Percentiles rank a stretch among this genome's conserved stretches.
Conservation (phyloP, 1,140 invertebrate genomes). For the Trachymyrmex septentrionalis region DNA sequence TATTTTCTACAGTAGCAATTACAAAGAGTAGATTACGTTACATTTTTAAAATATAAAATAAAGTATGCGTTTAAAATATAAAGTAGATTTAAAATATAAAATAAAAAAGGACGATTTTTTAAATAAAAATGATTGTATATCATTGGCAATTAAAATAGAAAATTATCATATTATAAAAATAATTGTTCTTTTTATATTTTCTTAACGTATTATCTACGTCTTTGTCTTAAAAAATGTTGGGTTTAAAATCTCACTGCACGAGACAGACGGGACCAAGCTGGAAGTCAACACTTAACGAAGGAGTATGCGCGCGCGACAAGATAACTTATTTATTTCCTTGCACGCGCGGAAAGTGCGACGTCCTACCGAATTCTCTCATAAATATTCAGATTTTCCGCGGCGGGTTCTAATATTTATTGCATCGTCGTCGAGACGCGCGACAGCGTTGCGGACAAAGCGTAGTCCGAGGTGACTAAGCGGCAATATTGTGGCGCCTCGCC, state of each 20-base stretch:
- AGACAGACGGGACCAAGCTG: background rate
- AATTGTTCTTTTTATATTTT: background rate
- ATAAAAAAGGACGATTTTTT: background rate
- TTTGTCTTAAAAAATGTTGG: background rate
- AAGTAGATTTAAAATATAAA: no score
- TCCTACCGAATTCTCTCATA: constrained; percentile 61
- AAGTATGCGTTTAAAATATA: no score
- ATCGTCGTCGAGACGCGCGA: constrained; percentile 13
- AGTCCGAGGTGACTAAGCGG: constrained; percentile 72
- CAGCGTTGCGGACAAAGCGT: constrained; percentile 59
- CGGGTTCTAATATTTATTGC: constrained; percentile 71
- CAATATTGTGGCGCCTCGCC: constrained; percentile 75
- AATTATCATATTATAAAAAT: background rate
- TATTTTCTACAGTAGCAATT: background rate
- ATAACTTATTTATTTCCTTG: constrained; percentile 11
- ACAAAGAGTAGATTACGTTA: background rate
- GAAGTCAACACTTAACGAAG: constrained; percentile 2
- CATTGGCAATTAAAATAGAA: background rate
- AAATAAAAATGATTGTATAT: constrained; percentile 12
- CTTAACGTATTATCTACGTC: background rate
- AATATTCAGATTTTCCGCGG: constrained; percentile 71
- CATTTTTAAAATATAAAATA: background rate
- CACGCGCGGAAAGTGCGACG: background rate
- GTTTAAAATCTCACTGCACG: background rate
- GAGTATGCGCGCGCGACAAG: background rate